A percentile compares a stretch with the other conserved stretches of the same genome.
Conservation (phyloP, 2,797 vertebrate genomes). For the Cirrhinus molitorella region DNA sequence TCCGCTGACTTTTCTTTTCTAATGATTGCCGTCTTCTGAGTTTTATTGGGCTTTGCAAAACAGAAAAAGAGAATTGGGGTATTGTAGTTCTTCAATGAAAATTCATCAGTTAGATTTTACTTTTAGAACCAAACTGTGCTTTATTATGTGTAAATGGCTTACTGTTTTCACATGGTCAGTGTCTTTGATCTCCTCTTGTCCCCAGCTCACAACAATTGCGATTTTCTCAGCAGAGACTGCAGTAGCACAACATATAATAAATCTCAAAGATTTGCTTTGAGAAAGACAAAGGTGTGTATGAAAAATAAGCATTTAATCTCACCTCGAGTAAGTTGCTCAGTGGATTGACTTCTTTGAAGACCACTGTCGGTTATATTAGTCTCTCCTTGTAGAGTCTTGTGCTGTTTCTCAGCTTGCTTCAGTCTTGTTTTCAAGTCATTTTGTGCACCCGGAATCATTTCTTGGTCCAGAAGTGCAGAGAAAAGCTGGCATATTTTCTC, state of each 20-base stretch:
- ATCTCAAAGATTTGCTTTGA: not conserved
- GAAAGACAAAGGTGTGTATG: not conserved
- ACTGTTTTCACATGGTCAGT: not conserved
- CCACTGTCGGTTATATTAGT: not conserved
- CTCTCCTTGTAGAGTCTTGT: conserved; percentile 64
- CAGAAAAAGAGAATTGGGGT: conserved; percentile 3
- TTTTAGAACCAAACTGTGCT: not conserved
- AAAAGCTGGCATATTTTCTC: conserved; percentile 76
- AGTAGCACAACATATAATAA: not conserved
- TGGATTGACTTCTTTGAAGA: not conserved
- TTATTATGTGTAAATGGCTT: not conserved
- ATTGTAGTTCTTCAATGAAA: not conserved
- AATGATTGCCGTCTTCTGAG: conserved; percentile 58
- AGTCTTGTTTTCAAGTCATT: conserved; percentile 68
- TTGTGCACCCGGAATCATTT: conserved; percentile 63
- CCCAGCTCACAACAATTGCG: not conserved
- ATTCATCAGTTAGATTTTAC: not conserved
- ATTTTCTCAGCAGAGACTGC: conserved; percentile 29
- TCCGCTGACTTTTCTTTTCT: conserved; percentile 69
- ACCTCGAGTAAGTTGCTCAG: conserved; percentile 6
- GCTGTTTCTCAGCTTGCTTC: conserved; percentile 65
- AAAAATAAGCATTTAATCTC: not conserved
- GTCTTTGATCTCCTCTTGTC: not conserved
- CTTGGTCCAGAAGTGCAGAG: conserved; percentile 68
- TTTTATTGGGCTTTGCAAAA: conserved; percentile 23